Conservation (phyloP, 1,140 invertebrate species). For the Cydia amplana region DNA sequence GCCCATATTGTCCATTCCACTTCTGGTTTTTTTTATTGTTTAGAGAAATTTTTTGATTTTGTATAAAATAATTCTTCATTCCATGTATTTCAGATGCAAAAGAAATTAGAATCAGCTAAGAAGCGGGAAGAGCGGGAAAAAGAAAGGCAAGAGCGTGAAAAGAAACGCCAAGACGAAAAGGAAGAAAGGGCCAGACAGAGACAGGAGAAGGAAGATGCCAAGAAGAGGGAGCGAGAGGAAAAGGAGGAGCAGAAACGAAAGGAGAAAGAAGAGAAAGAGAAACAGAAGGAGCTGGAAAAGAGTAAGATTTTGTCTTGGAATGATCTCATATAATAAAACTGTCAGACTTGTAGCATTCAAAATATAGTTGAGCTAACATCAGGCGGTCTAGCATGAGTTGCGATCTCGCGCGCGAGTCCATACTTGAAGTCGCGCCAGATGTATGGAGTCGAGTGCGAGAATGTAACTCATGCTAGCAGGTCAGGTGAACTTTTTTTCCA, state of each 20-base stretch:
- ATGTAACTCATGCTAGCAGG: too few species aligned
- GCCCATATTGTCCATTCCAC: too few species aligned
- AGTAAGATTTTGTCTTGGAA: too few species aligned
- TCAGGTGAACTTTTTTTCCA: too few species aligned
- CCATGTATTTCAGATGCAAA: slow-evolving; percentile 65
- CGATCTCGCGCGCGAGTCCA: too few species aligned
- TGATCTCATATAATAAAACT: too few species aligned
- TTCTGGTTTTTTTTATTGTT: too few species aligned
- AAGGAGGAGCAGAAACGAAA: slow-evolving; percentile 78
- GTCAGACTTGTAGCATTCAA: too few species aligned
- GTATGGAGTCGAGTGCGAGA: too few species aligned
- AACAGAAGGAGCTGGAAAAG: slow-evolving; percentile 73
- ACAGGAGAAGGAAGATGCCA: slow-evolving; percentile 71
- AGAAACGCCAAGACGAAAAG: slow-evolving; percentile 71
- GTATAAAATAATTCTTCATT: slow-evolving; percentile 1
- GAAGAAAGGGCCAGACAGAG: slow-evolving; percentile 67
- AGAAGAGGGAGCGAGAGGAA: slow-evolving; percentile 63
- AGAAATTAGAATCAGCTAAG: slow-evolving; percentile 76
- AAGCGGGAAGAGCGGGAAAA: slow-evolving; percentile 75
- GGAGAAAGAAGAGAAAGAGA: slow-evolving; percentile 80
- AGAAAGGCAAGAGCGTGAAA: slow-evolving; percentile 74
- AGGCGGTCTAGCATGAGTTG: too few species aligned
- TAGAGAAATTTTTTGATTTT: neutral
- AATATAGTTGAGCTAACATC: too few species aligned
- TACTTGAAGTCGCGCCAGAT: too few species aligned